Conservation (phyloP, 2,797 vertebrate genomes). For the Spea hammondii region DNA sequence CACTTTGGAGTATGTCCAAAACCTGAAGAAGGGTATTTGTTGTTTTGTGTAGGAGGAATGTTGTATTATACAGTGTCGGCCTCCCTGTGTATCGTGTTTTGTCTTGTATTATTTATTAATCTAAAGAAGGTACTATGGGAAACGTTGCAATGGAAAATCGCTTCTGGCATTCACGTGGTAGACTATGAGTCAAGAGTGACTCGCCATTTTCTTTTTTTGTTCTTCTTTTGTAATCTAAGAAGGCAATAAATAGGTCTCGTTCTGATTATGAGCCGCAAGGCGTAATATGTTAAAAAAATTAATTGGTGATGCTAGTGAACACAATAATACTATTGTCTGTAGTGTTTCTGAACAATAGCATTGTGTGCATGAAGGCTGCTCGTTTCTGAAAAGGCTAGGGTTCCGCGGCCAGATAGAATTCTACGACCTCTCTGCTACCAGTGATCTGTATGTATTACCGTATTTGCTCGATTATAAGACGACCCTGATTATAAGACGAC, state of each 20-base stretch:
- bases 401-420: background rate
- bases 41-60: no score
- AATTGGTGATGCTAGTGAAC: conserved; percentile 13
- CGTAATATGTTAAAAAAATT: background rate
- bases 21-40: no score
- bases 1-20: no score
- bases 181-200: background rate
- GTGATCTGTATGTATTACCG: background rate
- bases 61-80: no score
- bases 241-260: background rate
- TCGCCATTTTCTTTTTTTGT: background rate
- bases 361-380: conserved; percentile 15
- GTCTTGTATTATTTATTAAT: no score
- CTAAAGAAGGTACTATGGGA: no score
- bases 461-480: no score
- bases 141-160: no score
- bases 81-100: no score
- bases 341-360: conserved; percentile 11
- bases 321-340: conserved; percentile 18
- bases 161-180: no score
- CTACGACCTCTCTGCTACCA: conserved; percentile 1
- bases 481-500: no score
- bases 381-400: background rate
- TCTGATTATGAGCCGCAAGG: background rate
- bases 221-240: background rate